Conservation (phyloP, 2,888 invertebrate species). For the Acleris holmiana region DNA sequence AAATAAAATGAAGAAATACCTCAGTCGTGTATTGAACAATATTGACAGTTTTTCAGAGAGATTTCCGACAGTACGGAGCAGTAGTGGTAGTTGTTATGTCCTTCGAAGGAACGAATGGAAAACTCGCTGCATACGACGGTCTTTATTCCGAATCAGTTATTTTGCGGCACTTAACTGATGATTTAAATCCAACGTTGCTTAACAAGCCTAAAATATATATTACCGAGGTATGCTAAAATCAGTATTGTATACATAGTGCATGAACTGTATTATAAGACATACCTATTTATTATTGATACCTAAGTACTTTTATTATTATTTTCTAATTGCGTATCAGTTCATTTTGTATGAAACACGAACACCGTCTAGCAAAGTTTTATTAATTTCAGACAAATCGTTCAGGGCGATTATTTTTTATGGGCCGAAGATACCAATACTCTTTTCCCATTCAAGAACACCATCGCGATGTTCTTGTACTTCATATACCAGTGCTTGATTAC, state of each 20-base stretch:
- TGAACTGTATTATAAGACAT: no score
- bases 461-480: conserved; percentile 18
- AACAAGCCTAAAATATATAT: conserved; percentile 26
- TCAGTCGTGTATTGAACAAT: not conserved
- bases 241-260: no score
- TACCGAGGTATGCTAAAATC: conserved; percentile 14
- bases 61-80: conserved; percentile 21
- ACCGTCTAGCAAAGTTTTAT: no score
- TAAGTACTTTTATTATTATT: no score
- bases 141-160: conserved; percentile 21
- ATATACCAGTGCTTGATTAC: conserved; percentile 11
- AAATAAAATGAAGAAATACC: not conserved
- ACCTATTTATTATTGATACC: no score
- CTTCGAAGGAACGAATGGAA: conserved; percentile 9
- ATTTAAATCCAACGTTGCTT: conserved; percentile 17
- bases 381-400: conserved; percentile 23
- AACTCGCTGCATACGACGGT: conserved; percentile 16
- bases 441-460: conserved; percentile 15
- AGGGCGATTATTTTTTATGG: not conserved
- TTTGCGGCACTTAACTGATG: conserved; percentile 20
- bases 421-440: not conserved
- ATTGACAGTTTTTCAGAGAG: conserved; percentile 19
- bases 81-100: conserved; percentile 18
- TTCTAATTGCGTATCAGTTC: no score
- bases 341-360: no score